Percentiles rank a stretch among this genome's conserved stretches.
phyloP scores from a whole-genome alignment of 2,113 vertebrate species.

The Bombycilla garrulus region DNA sequence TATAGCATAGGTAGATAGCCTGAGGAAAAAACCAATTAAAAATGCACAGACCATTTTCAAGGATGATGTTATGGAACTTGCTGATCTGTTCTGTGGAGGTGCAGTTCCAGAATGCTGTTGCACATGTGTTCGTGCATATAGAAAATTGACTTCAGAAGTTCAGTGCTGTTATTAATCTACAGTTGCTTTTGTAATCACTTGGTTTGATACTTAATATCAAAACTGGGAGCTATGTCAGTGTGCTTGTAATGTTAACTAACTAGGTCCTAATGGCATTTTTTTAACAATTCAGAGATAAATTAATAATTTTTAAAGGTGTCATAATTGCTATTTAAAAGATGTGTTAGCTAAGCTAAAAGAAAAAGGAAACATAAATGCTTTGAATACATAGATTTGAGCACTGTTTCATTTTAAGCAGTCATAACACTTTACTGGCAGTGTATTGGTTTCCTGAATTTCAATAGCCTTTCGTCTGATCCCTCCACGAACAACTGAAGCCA shows the following conservation, averaged over 20 bases:
- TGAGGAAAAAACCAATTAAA: not conserved
- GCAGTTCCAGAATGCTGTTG: not conserved
- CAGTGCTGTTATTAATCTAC: not conserved
- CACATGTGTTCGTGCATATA: fast-evolving
- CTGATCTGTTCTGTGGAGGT: not conserved
- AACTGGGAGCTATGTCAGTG: not conserved
- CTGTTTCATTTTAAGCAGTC: not conserved
- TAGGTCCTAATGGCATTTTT: not conserved
- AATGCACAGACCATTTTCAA: not conserved
- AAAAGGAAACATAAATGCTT: not conserved
- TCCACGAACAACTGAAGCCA: not conserved
- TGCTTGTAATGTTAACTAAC: not conserved
- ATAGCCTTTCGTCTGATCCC: not conserved
- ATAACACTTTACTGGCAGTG: not conserved
- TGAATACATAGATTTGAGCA: not conserved
- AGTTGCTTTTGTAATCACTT: not conserved
- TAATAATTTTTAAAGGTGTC: not conserved
- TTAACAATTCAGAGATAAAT: not conserved
- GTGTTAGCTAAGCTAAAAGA: not conserved
- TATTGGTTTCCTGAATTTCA: not conserved
- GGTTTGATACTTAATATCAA: not conserved
- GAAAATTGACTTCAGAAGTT: not conserved
- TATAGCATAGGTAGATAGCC: not conserved
- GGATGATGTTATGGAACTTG: not conserved
- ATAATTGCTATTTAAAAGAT: not conserved